Base-by-base conservation (phyloP, 2,888 invertebrate genomes). In the Mylabris sibirica region DNA sequence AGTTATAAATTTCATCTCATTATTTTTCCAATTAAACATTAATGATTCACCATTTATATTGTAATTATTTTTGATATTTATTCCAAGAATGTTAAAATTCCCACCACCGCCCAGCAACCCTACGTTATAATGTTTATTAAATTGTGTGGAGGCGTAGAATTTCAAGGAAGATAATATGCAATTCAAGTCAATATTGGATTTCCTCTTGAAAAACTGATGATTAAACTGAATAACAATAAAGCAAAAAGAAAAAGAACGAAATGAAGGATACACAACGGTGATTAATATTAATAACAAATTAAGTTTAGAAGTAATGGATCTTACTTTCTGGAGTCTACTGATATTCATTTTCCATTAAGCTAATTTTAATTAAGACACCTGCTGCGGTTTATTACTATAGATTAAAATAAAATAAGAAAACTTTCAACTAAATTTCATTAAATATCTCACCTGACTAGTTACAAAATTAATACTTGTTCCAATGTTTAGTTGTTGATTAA, bases 1-100 rank as follows among this genome's bases (percentile, higher is more conserved):
- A 66, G 66, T 66, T 61, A 69, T 64, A 61, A 66, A 69, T 69
- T 60, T 34, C 26, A 49, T 35, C 63, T 64, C 64, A 59, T 69
- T 66, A 69, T 61, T 69, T 60, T 35, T 49, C 41, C 61, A 69
- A 69, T 69, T 69, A 66, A 61, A 61, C 64, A 61, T 60, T 69
- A 69, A 66, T 66, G 66, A 62, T 9, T 34, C 30, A 59, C 59
- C 61, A 65, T 68, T 68, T 68, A 68, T 68, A 35, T 65, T 26
- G 24, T 22, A 64, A 68, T 68, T 64, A 68, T 68, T 68, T 64
- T 60, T 49, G 64, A 38, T 67, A 67, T 64, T 67, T 64, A 34
- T 59, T 67, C 20, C 9, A 22, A 3, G 5, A n/a, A 60, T 35
- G 60, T 30, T n/a, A 60, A 30, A 60, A 60, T 60, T 60, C 12